Evolutionary conservation across 2,888 invertebrate species (phyloP).

Genomic region (Rhagonycha fulva): DNA sequence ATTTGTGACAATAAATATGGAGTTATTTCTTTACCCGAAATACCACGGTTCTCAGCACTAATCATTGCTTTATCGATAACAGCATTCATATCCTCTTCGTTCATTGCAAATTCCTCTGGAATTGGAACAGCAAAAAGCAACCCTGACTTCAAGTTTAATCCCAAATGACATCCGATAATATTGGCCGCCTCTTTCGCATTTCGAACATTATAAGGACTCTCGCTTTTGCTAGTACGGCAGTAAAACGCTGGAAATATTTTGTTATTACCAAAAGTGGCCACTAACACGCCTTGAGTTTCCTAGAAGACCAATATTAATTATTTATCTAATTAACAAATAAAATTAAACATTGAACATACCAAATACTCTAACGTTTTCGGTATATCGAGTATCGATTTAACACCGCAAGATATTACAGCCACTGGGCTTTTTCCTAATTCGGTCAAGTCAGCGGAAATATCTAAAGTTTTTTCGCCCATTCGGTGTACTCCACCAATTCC

Average conservation of each 20-base stretch:
- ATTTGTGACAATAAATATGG: constrained; percentile 86
- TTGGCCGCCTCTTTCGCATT: constrained; percentile 71
- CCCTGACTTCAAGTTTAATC: constrained; percentile 68
- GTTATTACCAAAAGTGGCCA: constrained; percentile 73
- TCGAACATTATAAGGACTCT: constrained; percentile 71
- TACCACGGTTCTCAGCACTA: constrained; percentile 62
- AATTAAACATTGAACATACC: constrained; percentile 58
- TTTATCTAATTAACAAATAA: constrained; percentile 12
- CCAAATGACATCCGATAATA: constrained; percentile 61
- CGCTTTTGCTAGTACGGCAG: constrained; percentile 72
- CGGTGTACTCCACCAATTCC: constrained; percentile 94
- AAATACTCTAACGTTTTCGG: constrained; percentile 91
- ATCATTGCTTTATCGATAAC: constrained; percentile 73
- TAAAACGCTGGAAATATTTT: constrained; percentile 93
- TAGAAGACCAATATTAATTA: constrained; percentile 47
- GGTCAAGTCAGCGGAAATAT: constrained; percentile 92
- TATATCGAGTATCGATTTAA: constrained; percentile 97
- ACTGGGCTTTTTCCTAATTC: constrained; percentile 88
- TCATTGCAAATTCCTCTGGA: constrained; percentile 70
- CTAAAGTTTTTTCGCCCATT: constrained; percentile 82
- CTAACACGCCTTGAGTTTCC: constrained; percentile 96
- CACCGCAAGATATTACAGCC: constrained; percentile 92
- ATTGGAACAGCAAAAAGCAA: constrained; percentile 91
- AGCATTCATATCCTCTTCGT: constrained; percentile 64
- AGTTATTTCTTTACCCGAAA: constrained; percentile 87